These are phyloP conservation scores for Symphodus melops DNA, from an alignment of 2,113 vertebrate genomes.

Conservation along the genomic window DNA sequence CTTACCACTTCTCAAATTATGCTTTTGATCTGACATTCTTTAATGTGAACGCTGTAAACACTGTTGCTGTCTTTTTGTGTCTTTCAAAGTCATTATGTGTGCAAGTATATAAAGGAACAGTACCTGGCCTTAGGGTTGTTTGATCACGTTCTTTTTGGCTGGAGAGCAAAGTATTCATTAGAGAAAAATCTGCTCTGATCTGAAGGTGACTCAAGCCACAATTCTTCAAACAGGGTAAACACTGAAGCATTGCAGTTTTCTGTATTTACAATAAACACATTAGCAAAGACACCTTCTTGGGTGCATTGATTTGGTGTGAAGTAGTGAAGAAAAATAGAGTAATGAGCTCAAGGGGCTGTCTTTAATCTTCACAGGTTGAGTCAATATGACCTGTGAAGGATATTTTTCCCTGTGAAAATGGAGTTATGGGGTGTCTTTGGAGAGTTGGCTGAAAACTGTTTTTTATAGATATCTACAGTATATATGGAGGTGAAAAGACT, in stretches of 20 bases:
- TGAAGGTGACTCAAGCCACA: background rate
- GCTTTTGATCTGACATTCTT: constrained; percentile 17
- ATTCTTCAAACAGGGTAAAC: constrained; percentile 25
- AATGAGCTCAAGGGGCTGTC: constrained; percentile 7
- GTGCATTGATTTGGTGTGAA: constrained; percentile 42
- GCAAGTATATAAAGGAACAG: constrained; percentile 9
- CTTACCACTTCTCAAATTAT: constrained; percentile 15
- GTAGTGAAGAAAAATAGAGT: constrained; percentile 20
- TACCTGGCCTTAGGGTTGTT: constrained; percentile 25
- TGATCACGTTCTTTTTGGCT: constrained; percentile 36
- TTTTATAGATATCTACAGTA: background rate
- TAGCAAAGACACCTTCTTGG: constrained; percentile 12
- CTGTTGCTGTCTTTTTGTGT: constrained; percentile 1
- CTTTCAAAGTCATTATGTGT: constrained; percentile 14
- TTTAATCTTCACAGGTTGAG: constrained; percentile 34
- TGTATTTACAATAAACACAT: constrained; percentile 38
- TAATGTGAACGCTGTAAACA: background rate
- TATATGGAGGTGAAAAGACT: background rate
- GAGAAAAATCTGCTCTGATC: constrained; percentile 22
- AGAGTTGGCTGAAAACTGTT: constrained; percentile 34
- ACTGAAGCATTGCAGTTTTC: background rate
- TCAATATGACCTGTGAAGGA: constrained; percentile 37
- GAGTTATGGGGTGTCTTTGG: background rate
- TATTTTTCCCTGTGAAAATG: constrained; percentile 5
- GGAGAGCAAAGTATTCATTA: constrained; percentile 27